phyloP scores from a whole-genome alignment of 2,888 invertebrate species.

The Cosmopolites sordidus region DNA sequence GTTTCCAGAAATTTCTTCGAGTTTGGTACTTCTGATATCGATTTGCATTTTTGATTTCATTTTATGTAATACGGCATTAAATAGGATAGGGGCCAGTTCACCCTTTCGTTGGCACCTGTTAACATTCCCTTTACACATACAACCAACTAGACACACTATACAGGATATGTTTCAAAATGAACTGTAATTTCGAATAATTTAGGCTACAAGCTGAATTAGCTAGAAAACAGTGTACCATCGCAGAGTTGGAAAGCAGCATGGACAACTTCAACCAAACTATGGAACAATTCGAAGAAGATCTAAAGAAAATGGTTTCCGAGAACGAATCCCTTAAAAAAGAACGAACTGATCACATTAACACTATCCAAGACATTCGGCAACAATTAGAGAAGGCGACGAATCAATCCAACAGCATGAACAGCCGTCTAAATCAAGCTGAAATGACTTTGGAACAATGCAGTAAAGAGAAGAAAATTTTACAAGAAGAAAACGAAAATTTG shows the following conservation, averaged over 20 bases:
- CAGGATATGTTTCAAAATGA: no score
- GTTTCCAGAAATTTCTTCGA: no score
- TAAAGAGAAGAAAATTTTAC: background rate
- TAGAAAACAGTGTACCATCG: constrained; percentile 25
- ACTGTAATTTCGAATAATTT: background rate
- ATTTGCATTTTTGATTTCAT: no score
- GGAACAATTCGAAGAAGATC: constrained; percentile 18
- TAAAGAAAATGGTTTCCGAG: constrained; percentile 11
- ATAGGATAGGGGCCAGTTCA: no score
- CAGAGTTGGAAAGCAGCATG: constrained; percentile 19
- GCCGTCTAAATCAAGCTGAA: background rate
- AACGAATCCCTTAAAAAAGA: constrained; percentile 14
- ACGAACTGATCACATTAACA: background rate
- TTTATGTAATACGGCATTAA: no score
- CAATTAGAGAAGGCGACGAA: constrained; percentile 3
- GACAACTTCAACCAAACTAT: constrained; percentile 18
- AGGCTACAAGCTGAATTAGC: constrained; percentile 18
- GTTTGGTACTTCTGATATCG: no score
- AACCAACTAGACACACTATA: no score
- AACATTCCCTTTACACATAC: no score
- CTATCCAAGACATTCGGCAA: constrained; percentile 1
- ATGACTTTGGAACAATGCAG: background rate
- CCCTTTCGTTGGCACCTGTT: no score
- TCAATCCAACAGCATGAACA: background rate
- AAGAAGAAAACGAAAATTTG: constrained; percentile 7